Evolutionary conservation across 2,888 invertebrate species (phyloP), one percentile per base, ranked within the genome.

Genomic region (Pollenia griseotomentosa): DNA sequence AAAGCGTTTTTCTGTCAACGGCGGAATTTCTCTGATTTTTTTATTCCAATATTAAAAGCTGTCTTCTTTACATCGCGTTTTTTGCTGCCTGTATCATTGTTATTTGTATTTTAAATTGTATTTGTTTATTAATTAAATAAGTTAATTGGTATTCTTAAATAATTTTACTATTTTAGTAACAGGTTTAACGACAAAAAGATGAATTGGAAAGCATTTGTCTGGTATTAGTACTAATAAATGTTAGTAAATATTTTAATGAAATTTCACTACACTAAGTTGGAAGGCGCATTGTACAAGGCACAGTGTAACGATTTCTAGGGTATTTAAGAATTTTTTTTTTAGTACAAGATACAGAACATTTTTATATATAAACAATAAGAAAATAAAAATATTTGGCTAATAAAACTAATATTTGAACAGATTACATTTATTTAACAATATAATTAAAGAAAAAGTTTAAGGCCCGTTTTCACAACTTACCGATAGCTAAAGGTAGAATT

Each of bases 81-180:
- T 14, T 59, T 33, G 12, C 59, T 33, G 16, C n/a, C 42, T 63
- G 42, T 44, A 16, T 63, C 11, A 10, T 16, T 9, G 9, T 16
- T 10, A 42, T 40, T 33, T 11, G 3, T 11, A 2, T 23, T 61
- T 42, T 1, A 10, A 40, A 40, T 66, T 48, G 46, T 46, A 3
- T 51, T 68, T 68, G 33, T n/a, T 68, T 68, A 51, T 16, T 48
- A n/a, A 68, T 23, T 23, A 33, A 68, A 33, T 51, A 10, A 33
- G 12, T 66, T 48, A 46, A 46, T 66, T 9, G 33, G 8, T 55
- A 55, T 42, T 55, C 7, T 40, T 55, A 19, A 6, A 19, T 33
- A 14, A n/a, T 42, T 10, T 51, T n/a, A 44, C 10, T 44, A 9
- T 42, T 23, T n/a, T 33, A 23, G 48, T 68, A 8, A 68, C 53